Base-by-base conservation (phyloP, 2,113 vertebrate species). In the Mastomys natalensis region DNA sequence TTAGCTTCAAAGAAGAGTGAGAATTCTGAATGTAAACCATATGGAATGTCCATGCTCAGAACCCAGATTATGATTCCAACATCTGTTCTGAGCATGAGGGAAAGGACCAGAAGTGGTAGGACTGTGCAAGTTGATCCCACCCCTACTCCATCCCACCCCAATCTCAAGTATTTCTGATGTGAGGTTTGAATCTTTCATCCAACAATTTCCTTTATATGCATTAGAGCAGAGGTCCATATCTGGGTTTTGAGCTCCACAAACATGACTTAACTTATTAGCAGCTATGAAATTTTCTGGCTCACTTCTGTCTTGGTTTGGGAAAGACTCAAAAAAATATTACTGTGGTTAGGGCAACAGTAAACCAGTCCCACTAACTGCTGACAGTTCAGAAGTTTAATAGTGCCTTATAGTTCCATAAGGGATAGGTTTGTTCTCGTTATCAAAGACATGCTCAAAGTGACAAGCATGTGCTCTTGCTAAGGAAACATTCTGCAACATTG, bases 1-100 rank as follows among this genome's bases (percentile, higher is more conserved):
- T 98, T 99, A 98, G 98, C 97, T 98, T 98, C 98, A 98, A 98
- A 98, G 98, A 96, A 93, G 96, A 98, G 97, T 97, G 97, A 96
- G 92, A 96, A 97, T 93, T 95, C 70, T 91, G 97, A 98, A 98
- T 98, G 97, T 98, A 97, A 98, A 98, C 95, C 98, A 98, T 98
- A 98, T 98, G 98, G 24, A 87, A 98, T 93, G 96, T 70, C 97
- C 97, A 96, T 97, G 95, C 98, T 98, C 93, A 45, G 97, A 98
- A 97, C 88, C 95, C 95, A 98, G 97, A 98, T 98, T 98, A 98
- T 93, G 98, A 96, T 98, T 95, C 64, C 11, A 97, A 89, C 97
- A 98, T 98, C 97, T 98, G 97, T 97, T 98, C 62, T 98, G 97
- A 97, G 97, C 97, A 98, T 96, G 96, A 98, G 92, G 97, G 98